These are phyloP conservation scores for Ormyrus rosae DNA, from an alignment of 2,888 invertebrate genomes.

Conservation along the genomic window DNA sequence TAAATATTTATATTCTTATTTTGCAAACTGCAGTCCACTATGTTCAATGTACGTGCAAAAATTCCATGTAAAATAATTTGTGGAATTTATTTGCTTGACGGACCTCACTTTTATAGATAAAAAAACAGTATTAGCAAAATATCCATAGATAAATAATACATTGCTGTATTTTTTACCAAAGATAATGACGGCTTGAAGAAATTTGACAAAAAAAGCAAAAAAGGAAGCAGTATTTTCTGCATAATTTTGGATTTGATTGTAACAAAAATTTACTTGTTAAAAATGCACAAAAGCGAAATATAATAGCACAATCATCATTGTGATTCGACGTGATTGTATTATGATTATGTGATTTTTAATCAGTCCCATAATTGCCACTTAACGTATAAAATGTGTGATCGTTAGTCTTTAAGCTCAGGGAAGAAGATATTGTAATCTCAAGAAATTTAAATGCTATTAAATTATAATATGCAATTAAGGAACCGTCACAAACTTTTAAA, in stretches of 20 bases:
- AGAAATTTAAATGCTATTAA: neutral
- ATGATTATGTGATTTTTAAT: constrained; percentile 12
- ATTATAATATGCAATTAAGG: neutral
- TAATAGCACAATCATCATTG: constrained; percentile 35
- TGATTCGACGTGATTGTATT: constrained; percentile 32
- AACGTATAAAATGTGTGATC: constrained; percentile 34
- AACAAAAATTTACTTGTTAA: constrained; percentile 10
- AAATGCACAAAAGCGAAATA: constrained; percentile 29
- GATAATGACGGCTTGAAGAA: constrained; percentile 38
- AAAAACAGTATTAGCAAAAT: constrained; percentile 48
- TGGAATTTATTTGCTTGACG: constrained; percentile 40
- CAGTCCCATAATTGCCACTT: constrained; percentile 23
- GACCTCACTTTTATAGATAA: constrained; percentile 49
- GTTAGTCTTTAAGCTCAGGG: constrained; percentile 12
- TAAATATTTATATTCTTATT: constrained; percentile 16
- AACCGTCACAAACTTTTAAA: neutral
- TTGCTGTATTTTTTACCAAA: constrained; percentile 55
- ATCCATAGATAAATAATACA: constrained; percentile 42
- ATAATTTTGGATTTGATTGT: neutral
- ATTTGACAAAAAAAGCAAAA: constrained; percentile 2
- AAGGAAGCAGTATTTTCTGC: neutral
- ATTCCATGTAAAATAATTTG: constrained; percentile 7
- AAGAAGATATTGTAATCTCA: too few species aligned
- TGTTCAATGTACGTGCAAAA: constrained; percentile 21
- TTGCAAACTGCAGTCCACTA: neutral